Conservation (phyloP, 2,888 invertebrate species). For the Drosophila gaucha region DNA sequence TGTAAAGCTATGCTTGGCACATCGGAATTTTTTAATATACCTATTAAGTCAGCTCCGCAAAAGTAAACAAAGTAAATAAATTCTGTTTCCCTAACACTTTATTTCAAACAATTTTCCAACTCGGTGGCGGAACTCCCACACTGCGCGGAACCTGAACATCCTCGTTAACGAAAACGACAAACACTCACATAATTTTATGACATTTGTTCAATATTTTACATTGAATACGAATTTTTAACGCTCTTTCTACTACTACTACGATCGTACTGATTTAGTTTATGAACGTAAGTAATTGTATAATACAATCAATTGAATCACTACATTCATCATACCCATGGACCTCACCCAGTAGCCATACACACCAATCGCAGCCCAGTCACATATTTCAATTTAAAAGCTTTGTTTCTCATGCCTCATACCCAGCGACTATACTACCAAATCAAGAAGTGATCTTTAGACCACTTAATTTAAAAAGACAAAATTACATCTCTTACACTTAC, state of each 20-base stretch:
- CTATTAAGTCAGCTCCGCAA: conserved; percentile 13
- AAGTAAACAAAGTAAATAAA: conserved; percentile 45
- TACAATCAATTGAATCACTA: conserved; percentile 37
- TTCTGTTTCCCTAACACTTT: conserved; percentile 61
- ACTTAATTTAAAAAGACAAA: conserved; percentile 1
- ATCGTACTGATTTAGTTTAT: conserved; percentile 72
- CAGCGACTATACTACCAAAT: neutral
- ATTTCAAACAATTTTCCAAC: conserved; percentile 61
- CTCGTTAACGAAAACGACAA: conserved; percentile 8
- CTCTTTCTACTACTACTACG: conserved; percentile 31
- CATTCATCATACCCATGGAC: conserved; percentile 32
- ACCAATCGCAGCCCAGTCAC: conserved; percentile 27
- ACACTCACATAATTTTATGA: conserved; percentile 28
- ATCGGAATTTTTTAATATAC: conserved; percentile 17
- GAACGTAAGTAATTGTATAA: conserved; percentile 67
- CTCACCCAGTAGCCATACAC: conserved; percentile 25
- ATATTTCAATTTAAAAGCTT: conserved; percentile 9
- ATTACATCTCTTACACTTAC: conserved; percentile 1
- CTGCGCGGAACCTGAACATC: conserved; percentile 58
- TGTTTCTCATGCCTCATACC: conserved; percentile 2
- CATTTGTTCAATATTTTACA: conserved; percentile 27
- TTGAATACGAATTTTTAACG: conserved; percentile 17
- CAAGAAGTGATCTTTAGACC: conserved; percentile 4
- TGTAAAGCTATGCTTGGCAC: conserved; percentile 35
- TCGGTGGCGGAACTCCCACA: conserved; percentile 67